These are phyloP conservation scores for Sinodicranocentrus sp. DNA, from an alignment of 2,888 invertebrate genomes.

Conservation along the genomic window DNA sequence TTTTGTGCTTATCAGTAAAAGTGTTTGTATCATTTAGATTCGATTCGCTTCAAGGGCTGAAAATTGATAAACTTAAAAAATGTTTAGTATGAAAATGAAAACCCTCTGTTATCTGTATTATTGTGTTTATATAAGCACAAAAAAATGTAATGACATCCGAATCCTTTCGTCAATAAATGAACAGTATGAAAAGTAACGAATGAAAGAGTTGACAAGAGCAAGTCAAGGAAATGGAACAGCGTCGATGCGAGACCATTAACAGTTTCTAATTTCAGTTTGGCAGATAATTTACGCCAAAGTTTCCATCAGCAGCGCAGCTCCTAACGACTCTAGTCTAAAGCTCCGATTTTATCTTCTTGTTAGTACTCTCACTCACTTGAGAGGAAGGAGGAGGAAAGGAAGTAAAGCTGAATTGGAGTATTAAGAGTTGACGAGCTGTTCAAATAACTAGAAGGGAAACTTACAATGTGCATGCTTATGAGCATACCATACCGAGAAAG, in stretches of 20 bases:
- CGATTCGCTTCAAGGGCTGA: too few species aligned
- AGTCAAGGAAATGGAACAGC: slow-evolving; percentile 74
- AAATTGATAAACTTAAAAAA: too few species aligned
- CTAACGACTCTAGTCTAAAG: slow-evolving; percentile 74
- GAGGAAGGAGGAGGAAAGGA: not conserved
- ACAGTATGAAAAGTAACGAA: slow-evolving; percentile 48
- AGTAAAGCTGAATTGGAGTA: slow-evolving; percentile 53
- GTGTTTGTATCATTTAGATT: too few species aligned
- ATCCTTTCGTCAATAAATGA: slow-evolving; percentile 63
- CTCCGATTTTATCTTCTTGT: slow-evolving; percentile 73
- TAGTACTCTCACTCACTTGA: slow-evolving; percentile 44
- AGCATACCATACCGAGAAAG: slow-evolving; percentile 2
- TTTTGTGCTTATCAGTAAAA: too few species aligned
- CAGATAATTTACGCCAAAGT: slow-evolving; percentile 77
- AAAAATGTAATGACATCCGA: too few species aligned
- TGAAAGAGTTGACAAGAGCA: slow-evolving; percentile 71
- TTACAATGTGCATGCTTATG: slow-evolving; percentile 15
- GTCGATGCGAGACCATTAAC: slow-evolving; percentile 77
- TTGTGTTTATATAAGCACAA: too few species aligned
- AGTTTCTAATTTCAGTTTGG: slow-evolving; percentile 77
- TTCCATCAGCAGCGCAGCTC: slow-evolving; percentile 76
- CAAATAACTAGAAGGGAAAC: slow-evolving; percentile 64
- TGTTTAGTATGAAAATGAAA: too few species aligned
- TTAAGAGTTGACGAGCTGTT: slow-evolving; percentile 69
- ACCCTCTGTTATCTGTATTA: too few species aligned